These are phyloP conservation scores for Sinodicranocentrus sp. DNA, from an alignment of 2,888 invertebrate species.

Conservation along the genomic window DNA sequence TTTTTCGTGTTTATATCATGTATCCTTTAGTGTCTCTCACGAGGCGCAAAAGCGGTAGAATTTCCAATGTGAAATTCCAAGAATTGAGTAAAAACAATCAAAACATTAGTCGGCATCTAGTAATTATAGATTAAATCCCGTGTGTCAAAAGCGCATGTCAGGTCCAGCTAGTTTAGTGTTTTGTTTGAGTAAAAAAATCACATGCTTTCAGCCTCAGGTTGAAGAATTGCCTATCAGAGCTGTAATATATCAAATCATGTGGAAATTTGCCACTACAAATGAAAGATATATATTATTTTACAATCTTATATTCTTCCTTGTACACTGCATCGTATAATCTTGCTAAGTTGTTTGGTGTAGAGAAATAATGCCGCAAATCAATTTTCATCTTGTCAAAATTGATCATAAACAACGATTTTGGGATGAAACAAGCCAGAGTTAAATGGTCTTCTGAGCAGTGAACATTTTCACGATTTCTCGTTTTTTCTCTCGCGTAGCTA, in stretches of 20 bases:
- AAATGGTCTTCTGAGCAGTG: neutral
- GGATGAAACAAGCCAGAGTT: too few relatives aligned
- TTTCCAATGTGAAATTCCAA: too few relatives aligned
- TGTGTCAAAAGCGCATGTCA: constrained; percentile 51
- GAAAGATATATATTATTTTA: constrained; percentile 15
- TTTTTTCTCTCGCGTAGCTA: neutral
- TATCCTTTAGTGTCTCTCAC: too few relatives aligned
- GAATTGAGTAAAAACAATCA: constrained; percentile 40
- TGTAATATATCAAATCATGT: constrained; percentile 30
- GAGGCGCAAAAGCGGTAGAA: too few relatives aligned
- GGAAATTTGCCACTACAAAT: neutral
- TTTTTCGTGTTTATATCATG: too few relatives aligned
- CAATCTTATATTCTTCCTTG: neutral
- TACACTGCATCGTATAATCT: neutral
- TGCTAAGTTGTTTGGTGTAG: neutral
- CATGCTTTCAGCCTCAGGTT: neutral
- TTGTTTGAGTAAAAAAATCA: neutral
- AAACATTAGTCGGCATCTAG: constrained; percentile 37
- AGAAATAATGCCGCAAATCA: constrained; percentile 3
- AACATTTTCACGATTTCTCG: neutral
- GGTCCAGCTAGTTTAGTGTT: neutral
- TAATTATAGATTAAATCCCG: constrained; percentile 48
- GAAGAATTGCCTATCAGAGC: constrained; percentile 22
- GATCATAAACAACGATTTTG: neutral
- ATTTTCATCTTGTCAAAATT: constrained; percentile 22